Base-by-base conservation (phyloP, 2,113 vertebrate genomes). In the Eurystomus gularis region DNA sequence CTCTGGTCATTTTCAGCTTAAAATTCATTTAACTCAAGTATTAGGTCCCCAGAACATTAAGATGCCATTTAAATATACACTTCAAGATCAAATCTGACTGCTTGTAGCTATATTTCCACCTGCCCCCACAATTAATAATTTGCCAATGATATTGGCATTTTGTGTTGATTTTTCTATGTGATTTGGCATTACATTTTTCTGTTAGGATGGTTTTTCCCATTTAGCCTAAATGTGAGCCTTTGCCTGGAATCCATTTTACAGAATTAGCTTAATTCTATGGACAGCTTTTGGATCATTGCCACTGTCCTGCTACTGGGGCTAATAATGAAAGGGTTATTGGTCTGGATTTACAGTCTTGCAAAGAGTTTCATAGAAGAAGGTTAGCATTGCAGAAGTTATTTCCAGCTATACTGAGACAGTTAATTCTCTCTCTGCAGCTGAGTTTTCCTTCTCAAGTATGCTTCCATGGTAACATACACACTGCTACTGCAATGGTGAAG, bases 381-480 rank as follows among this genome's bases (percentile, higher is more conserved):
- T 61, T 69, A 88, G 40, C n/a, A 83, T 14, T 73, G 46, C 39
- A 60, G 58, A 89, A 78, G 28, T 58, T 83, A 81, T 71, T 83
- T 92, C 51, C n/a, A 40, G 44, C 46, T 78, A 17, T 26, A 55
- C 3, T 70, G 58, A 57, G 52, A 49, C 26, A 73, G 40, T 66
- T 86, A 70, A 76, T 78, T 92, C 68, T 64, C 49, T 66, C 49
- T 61, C 71, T 57, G 82, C 46, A 86, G 29, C 76, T 92, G 46
- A 42, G 0, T 62, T 73, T 95, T 92, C n/a, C 28, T 42, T 92
- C 68, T 77, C 49, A 86, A 62, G n/a, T 70, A 33, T 35, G 94
- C 77, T 95, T 93, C 95, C 93, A 93, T 96, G 88, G 95, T 78
- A 96, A 95, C 96, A 37, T 24, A 44, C 18, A 57, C 21, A 44